Conservation (phyloP, 2,888 invertebrate species). For the Scaeva pyrastri region DNA sequence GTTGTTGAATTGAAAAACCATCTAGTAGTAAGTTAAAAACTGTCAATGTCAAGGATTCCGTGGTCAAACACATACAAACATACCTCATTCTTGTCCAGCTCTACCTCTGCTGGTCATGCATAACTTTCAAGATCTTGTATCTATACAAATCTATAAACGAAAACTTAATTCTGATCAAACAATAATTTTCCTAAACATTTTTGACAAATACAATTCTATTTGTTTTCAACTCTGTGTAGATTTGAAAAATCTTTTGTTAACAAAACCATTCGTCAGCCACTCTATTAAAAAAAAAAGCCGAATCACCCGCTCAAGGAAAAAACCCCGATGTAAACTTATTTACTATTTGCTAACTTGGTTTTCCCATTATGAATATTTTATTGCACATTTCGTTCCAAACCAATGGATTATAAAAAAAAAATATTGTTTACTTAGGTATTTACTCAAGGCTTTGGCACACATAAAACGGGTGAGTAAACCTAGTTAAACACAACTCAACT, state of each 20-base stretch:
- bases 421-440: constrained; percentile 57
- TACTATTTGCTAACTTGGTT: constrained; percentile 55
- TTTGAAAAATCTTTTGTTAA: constrained; percentile 20
- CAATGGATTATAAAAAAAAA: background rate
- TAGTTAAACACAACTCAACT: constrained; percentile 75
- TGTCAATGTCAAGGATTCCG: too few relatives aligned
- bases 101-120: too few relatives aligned
- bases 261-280: constrained; percentile 28
- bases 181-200: too few relatives aligned
- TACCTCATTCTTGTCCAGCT: too few relatives aligned
- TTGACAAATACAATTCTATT: too few relatives aligned
- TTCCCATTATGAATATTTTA: constrained; percentile 74
- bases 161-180: too few relatives aligned
- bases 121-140: too few relatives aligned
- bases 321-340: constrained; percentile 27
- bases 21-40: too few relatives aligned
- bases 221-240: too few relatives aligned
- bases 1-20: too few relatives aligned
- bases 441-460: constrained; percentile 64
- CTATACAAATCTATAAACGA: too few relatives aligned
- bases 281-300: background rate
- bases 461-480: constrained; percentile 75
- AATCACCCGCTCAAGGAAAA: constrained; percentile 12
- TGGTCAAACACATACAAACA: too few relatives aligned
- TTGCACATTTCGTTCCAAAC: constrained; percentile 56